Conservation (phyloP, 37 sponge, comb jelly and placozoan species). For the Ianthella basta region DNA sequence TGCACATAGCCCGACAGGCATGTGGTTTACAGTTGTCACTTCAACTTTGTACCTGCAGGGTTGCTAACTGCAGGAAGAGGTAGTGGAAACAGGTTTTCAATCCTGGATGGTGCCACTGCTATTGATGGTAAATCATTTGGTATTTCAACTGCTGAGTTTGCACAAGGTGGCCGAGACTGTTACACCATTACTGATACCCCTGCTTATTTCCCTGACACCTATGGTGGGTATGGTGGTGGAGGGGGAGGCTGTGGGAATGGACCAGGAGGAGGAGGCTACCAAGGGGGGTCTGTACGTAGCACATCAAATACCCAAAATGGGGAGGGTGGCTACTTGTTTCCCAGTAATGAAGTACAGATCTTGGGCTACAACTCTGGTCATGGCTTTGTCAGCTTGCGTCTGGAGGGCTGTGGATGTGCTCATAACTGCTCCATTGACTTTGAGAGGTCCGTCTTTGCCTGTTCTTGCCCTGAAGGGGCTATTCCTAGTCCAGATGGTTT, state of each 20-base stretch:
- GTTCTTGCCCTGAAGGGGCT: neutral
- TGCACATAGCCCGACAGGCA: too few species aligned
- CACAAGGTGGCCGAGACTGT: slow-evolving; percentile 44
- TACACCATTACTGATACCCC: neutral
- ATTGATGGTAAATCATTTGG: slow-evolving; percentile 8
- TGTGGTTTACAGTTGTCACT: too few species aligned
- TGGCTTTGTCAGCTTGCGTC: slow-evolving; percentile 24
- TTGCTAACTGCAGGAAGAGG: slow-evolving; percentile 23
- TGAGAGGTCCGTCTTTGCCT: slow-evolving; percentile 13
- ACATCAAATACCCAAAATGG: neutral
- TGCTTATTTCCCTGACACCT: neutral
- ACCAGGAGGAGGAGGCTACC: slow-evolving; percentile 44
- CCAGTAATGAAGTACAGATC: neutral
- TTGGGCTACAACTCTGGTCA: slow-evolving; percentile 2
- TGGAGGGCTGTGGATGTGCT: slow-evolving; percentile 26
- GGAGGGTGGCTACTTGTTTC: slow-evolving; percentile 22
- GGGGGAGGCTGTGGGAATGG: slow-evolving; percentile 51
- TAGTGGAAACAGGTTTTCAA: neutral
- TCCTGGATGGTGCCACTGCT: too few species aligned
- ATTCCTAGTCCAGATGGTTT: slow-evolving; percentile 27
- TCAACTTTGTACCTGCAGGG: neutral
- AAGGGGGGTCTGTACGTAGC: slow-evolving; percentile 17
- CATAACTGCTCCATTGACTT: slow-evolving; percentile 27
- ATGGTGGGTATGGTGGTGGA: slow-evolving; percentile 52
- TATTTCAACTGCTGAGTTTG: neutral